Conservation (phyloP, 2,113 vertebrate species). For the Chamaetylas fuelleborni region DNA sequence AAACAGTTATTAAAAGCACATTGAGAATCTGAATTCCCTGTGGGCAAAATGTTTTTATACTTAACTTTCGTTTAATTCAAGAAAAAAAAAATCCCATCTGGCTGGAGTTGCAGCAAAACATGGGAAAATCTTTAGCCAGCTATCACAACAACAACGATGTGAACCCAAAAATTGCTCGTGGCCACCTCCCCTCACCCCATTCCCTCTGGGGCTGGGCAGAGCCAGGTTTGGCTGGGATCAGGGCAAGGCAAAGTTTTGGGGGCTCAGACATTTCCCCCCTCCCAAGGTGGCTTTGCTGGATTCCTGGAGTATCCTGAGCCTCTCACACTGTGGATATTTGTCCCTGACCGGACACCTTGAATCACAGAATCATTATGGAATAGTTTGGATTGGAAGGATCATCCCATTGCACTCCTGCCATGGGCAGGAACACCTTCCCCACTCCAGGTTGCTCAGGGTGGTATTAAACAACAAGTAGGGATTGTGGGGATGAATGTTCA, state of each 20-base stretch:
- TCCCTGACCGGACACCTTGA: neutral
- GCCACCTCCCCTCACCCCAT: neutral
- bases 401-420: neutral
- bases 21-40: constrained; percentile 76
- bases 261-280: rapidly evolving
- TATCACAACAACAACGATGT: constrained; percentile 45
- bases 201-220: neutral
- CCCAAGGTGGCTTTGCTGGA: neutral
- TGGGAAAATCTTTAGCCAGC: constrained; percentile 69
- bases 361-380: rapidly evolving
- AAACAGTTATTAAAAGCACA: constrained; percentile 82
- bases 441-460: neutral
- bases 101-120: constrained; percentile 67
- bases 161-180: neutral
- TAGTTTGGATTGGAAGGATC: neutral
- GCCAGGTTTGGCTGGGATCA: neutral
- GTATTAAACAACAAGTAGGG: neutral
- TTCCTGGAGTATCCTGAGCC: neutral
- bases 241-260: neutral
- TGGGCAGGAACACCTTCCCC: neutral
- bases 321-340: rapidly evolving
- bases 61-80: constrained; percentile 77
- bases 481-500: neutral
- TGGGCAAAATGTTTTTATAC: constrained; percentile 77
- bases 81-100: constrained; percentile 64